Base-by-base conservation (phyloP, 2,888 invertebrate species). In the Lycocerus yunnanus region DNA sequence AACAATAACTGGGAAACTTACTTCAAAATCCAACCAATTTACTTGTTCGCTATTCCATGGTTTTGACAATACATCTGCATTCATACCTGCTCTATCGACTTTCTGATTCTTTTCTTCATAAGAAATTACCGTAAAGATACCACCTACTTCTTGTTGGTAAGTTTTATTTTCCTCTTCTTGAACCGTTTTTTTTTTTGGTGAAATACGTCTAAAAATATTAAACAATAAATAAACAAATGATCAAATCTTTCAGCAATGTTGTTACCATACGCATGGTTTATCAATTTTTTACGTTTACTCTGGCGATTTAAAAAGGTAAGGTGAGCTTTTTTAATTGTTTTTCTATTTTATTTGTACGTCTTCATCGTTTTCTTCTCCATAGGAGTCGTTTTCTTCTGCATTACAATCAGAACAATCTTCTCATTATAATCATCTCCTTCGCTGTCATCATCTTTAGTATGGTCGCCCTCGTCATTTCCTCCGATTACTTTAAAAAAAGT, bases 241-340 rank as follows among this genome's bases (percentile, higher is more conserved):
- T 14, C 15, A 15, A 43, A 66, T 15, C 8, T 27, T n/a, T 16
- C 6, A 68, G 15, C 11, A 15, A 65, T 43, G 5, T 20, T 66
- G 78, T 81, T 81, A 85, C 94, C 95, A 87, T 97, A 97, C 9
- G 97, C 95, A 18, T 96, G 85, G 84, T 94, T 95, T 93, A 95
- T 95, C 14, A 96, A 88, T 86, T 95, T 96, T 73, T 91, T 91
- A 0, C 92, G 92, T 43, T 91, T 60, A 13, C 59, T 91, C 81
- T 95, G 95, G 68, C 96, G 90, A 75, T 93, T 91, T 73, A 94
- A 89, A 85, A 95, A 98, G 0, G 95, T 93, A 84, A 93, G 91
- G 63, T 93, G 91, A 1, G 98, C 98, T 86, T 94, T 96, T 84
- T 93, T 91, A 2, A 84, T 96, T 94, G 72, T 92, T 91, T 85